A percentile compares a stretch with the other conserved stretches of the same genome.
phyloP scores from a whole-genome alignment of 1,140 invertebrate genomes.

The Drosophila murphyi region DNA sequence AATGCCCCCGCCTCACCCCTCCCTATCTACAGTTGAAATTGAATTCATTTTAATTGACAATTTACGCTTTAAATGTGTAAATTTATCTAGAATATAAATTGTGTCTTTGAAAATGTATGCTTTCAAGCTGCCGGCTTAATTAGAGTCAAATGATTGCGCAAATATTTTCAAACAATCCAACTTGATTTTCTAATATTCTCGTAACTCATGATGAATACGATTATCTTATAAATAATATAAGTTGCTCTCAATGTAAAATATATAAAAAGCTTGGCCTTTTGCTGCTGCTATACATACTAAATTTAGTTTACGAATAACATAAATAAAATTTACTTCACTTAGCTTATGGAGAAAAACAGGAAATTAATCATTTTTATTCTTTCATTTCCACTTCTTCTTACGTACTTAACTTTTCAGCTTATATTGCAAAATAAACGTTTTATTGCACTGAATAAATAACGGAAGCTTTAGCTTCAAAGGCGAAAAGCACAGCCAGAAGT shows the following conservation, averaged over 20 bases:
- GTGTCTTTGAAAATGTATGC: background rate
- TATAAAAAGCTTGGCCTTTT: too few relatives aligned
- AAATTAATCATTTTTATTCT: background rate
- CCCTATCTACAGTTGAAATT: constrained; percentile 56
- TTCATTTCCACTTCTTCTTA: background rate
- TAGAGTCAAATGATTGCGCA: background rate
- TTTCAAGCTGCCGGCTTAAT: background rate
- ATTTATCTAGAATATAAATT: background rate
- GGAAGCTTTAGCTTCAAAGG: constrained; percentile 17
- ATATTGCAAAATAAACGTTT: background rate
- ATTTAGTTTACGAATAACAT: too few relatives aligned
- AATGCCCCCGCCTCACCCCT: background rate
- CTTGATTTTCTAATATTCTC: background rate
- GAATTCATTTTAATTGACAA: constrained; percentile 37
- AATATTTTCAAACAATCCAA: background rate
- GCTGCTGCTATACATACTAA: too few relatives aligned
- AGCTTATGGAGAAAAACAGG: background rate
- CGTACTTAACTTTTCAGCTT: background rate
- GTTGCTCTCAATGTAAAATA: too few relatives aligned
- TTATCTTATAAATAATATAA: too few relatives aligned
- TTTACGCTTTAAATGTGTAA: background rate
- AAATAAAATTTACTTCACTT: too few relatives aligned
- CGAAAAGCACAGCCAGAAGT: constrained; percentile 1
- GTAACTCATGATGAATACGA: too few relatives aligned
- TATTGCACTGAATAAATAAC: constrained; percentile 12